Conservation (phyloP, 2,797 vertebrate species). For the Clarias pachynema region DNA sequence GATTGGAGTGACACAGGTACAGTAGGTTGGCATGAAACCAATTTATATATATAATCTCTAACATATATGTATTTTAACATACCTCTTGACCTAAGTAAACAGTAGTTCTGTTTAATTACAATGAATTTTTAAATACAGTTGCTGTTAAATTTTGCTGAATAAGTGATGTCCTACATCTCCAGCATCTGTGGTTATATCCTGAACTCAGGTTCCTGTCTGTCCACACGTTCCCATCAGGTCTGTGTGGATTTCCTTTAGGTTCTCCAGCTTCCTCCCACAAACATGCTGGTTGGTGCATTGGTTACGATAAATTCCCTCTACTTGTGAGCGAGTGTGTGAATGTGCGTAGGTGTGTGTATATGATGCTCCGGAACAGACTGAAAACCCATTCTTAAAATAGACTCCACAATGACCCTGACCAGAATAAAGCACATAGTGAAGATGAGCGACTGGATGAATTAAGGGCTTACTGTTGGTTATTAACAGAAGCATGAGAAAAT, state of each 20-base stretch:
- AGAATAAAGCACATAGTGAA: not conserved
- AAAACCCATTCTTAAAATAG: not conserved
- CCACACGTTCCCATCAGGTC: not conserved
- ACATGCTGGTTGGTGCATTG: not conserved
- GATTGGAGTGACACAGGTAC: not conserved
- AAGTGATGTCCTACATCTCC: not conserved
- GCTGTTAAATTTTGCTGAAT: not conserved
- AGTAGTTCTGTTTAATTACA: not conserved
- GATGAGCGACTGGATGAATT: not conserved
- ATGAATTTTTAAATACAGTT: not conserved
- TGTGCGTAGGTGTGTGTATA: not conserved
- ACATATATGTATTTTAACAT: not conserved
- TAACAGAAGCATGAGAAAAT: not conserved
- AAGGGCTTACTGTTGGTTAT: not conserved
- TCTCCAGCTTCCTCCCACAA: not conserved
- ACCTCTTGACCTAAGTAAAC: not conserved
- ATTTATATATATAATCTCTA: not conserved
- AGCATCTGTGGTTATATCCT: not conserved
- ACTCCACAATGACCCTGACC: not conserved
- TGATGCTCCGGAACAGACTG: not conserved
- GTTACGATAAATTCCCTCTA: not conserved
- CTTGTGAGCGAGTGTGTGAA: not conserved
- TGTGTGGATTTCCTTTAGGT: not conserved
- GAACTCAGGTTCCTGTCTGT: not conserved
- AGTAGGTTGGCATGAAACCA: not conserved